These are phyloP conservation scores for Labeo catla DNA, from an alignment of 2,113 vertebrate genomes.

Conservation along the genomic window DNA sequence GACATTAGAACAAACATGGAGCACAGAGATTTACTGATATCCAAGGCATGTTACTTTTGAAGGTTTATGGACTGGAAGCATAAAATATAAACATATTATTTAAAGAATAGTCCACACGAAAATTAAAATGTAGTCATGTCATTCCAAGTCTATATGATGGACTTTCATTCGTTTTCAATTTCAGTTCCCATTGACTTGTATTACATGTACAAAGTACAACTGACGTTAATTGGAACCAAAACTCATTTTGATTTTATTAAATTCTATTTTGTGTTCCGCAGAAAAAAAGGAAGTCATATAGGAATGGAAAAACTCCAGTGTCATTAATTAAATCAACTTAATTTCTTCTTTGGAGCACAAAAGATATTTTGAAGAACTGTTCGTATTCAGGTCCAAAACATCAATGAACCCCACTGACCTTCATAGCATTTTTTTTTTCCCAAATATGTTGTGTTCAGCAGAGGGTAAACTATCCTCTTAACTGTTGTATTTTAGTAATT, in stretches of 20 bases:
- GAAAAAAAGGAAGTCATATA: no score
- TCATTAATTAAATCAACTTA: neutral
- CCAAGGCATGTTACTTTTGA: neutral
- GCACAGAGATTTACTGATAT: neutral
- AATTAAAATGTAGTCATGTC: neutral
- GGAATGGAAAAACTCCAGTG: no score
- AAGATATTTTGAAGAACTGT: neutral
- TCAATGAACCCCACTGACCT: neutral
- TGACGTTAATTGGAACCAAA: neutral
- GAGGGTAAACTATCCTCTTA: neutral
- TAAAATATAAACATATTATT: neutral
- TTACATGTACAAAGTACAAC: no score
- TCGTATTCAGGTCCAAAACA: neutral
- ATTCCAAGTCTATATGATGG: no score
- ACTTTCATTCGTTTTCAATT: neutral
- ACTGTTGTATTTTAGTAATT: neutral
- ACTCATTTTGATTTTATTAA: neutral
- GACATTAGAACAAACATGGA: constrained; percentile 16
- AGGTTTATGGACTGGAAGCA: neutral
- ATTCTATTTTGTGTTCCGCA: neutral
- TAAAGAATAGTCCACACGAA: neutral
- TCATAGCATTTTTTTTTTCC: neutral
- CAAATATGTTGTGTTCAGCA: neutral
- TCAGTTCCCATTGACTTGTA: neutral
- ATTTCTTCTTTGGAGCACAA: neutral